A percentile compares a stretch with the other conserved stretches of the same genome.
Conservation (phyloP, 2,113 vertebrate genomes). For the Archilochus colubris region DNA sequence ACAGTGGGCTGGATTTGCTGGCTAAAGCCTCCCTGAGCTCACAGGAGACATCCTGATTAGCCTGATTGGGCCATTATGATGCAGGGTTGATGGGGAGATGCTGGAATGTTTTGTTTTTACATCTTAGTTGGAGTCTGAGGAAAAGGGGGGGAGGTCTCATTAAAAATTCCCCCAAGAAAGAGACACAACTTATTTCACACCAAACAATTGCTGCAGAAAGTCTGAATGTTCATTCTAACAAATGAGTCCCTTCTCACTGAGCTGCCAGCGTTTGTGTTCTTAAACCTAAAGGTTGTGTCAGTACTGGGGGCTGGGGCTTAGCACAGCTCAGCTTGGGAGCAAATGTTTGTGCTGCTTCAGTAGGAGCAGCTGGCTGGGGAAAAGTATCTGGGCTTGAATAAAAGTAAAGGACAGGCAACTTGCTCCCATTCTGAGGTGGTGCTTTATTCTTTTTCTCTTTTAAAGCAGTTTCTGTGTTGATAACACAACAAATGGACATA, state of each 20-base stretch:
- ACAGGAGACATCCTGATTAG: constrained; percentile 53
- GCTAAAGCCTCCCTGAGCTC: constrained; percentile 13
- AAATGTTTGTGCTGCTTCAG: background rate
- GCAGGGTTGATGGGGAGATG: constrained; percentile 21
- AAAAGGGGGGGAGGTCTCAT: background rate
- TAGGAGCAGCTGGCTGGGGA: background rate
- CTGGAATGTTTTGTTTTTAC: constrained; percentile 10
- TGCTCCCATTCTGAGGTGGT: background rate
- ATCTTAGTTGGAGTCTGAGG: constrained; percentile 1
- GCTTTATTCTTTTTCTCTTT: background rate
- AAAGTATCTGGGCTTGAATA: background rate
- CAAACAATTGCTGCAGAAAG: background rate
- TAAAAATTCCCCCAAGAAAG: constrained; percentile 35
- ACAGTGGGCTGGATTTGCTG: background rate
- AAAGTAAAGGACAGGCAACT: background rate
- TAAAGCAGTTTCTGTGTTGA: background rate
- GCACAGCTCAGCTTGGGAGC: background rate
- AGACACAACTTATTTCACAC: constrained; percentile 28
- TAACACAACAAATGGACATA: background rate
- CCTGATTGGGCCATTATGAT: constrained; percentile 33
- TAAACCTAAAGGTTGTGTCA: background rate
- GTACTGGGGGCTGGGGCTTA: background rate
- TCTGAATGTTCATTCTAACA: constrained; percentile 25
- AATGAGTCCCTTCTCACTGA: background rate
- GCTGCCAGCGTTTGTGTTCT: background rate